Conservation (phyloP, 2,888 invertebrate species). For the Palloptera scutellata region DNA sequence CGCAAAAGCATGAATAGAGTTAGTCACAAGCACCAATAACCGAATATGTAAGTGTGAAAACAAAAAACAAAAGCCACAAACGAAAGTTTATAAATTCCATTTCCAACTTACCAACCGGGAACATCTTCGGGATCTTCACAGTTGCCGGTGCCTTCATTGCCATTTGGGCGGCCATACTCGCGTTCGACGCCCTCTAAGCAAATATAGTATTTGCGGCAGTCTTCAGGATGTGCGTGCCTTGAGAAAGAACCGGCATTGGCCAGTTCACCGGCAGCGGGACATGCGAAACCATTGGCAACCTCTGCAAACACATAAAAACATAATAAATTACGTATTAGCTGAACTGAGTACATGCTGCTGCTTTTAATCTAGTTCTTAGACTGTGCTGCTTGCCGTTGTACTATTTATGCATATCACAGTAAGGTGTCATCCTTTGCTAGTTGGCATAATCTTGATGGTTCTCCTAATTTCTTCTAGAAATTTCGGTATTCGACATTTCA, state of each 20-base stretch:
- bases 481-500: no score
- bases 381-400: no score
- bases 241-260: slow-evolving; percentile 89
- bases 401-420: no score
- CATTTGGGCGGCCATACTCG: slow-evolving; percentile 95
- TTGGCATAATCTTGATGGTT: no score
- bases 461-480: no score
- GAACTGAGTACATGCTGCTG: no score
- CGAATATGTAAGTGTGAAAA: no score
- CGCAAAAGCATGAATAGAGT: neutral
- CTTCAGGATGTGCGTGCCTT: slow-evolving; percentile 92
- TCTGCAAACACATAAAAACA: no score
- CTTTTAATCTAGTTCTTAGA: no score
- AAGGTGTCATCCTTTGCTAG: no score
- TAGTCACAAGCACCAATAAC: slow-evolving; percentile 12
- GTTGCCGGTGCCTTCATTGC: slow-evolving; percentile 90
- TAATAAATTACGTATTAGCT: no score
- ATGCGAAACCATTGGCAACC: slow-evolving; percentile 88
- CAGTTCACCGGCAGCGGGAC: slow-evolving; percentile 82
- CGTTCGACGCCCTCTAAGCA: slow-evolving; percentile 89
- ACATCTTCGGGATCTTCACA: slow-evolving; percentile 96
- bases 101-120: slow-evolving; percentile 86
- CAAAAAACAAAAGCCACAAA: neutral
- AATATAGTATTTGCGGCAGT: slow-evolving; percentile 95
- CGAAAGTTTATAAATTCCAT: neutral